Percentiles rank a stretch among this genome's conserved stretches.
phyloP scores from a whole-genome alignment of 2,113 vertebrate species.

The Mungos mungo region DNA sequence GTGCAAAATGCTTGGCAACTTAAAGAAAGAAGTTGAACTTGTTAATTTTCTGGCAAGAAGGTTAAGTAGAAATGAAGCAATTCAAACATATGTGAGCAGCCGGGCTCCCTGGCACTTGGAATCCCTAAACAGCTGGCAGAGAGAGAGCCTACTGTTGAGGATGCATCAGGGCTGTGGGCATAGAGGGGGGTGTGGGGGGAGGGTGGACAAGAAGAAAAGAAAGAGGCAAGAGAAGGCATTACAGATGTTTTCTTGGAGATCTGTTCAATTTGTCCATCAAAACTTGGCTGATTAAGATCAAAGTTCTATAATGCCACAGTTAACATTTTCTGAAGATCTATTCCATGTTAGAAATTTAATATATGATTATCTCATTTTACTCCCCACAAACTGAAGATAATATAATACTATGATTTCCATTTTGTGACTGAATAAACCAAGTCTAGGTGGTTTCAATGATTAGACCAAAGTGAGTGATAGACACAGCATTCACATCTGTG shows the following conservation, averaged over 20 bases:
- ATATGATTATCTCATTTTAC: not conserved
- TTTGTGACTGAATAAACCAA: not conserved
- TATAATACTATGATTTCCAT: not conserved
- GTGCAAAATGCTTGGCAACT: slow-evolving; percentile 72
- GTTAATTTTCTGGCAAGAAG: slow-evolving; percentile 80
- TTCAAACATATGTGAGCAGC: slow-evolving; percentile 79
- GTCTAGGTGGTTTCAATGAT: not conserved
- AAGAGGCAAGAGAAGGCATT: not conserved
- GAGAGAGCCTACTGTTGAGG: slow-evolving; percentile 36
- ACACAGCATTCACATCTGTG: not conserved
- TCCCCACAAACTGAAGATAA: not conserved
- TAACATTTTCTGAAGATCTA: not conserved
- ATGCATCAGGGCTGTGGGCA: not conserved
- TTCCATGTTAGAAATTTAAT: not conserved
- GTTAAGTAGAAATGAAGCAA: slow-evolving; percentile 76
- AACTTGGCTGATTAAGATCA: not conserved
- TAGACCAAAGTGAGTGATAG: not conserved
- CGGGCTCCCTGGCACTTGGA: slow-evolving; percentile 60
- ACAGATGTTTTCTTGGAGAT: not conserved
- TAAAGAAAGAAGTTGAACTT: slow-evolving; percentile 76
- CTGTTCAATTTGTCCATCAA: not conserved
- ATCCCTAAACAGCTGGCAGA: slow-evolving; percentile 76
- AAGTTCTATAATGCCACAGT: not conserved
- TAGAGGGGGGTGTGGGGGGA: not conserved
- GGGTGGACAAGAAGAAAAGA: not conserved